A percentile compares a stretch with the other conserved stretches of the same genome.
These are phyloP conservation scores for Tetragnatha versicolor DNA, from an alignment of 1,140 invertebrate species.

Conservation along the genomic window DNA sequence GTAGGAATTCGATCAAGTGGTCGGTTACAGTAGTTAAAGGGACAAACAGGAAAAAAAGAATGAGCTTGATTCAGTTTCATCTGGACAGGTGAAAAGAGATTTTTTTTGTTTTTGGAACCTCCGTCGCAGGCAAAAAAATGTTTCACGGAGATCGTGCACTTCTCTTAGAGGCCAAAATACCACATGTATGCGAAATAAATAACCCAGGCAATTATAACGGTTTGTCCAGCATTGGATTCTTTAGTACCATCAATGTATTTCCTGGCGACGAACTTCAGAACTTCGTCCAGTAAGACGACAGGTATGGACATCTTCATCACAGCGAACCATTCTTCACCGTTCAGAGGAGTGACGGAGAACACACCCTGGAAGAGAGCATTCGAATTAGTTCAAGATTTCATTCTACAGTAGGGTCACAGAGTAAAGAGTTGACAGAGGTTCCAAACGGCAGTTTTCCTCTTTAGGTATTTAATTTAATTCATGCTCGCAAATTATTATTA, in stretches of 20 bases:
- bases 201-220: slow-evolving; percentile 59
- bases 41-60: no score
- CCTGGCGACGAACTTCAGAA: slow-evolving; percentile 97
- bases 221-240: slow-evolving; percentile 55
- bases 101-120: background rate
- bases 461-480: no score
- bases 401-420: no score
- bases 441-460: no score
- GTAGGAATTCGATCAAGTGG: no score
- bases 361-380: slow-evolving; percentile 90
- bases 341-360: slow-evolving; percentile 99
- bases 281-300: slow-evolving; percentile 98
- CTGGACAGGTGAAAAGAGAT: background rate
- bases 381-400: no score
- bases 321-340: slow-evolving; percentile 93
- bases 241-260: slow-evolving; percentile 88
- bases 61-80: no score
- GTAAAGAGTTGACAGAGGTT: no score
- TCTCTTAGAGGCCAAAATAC: slow-evolving; percentile 58
- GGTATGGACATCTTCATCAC: slow-evolving; percentile 99
- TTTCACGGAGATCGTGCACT: slow-evolving; percentile 19
- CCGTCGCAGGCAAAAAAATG: slow-evolving; percentile 29
- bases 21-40: no score
- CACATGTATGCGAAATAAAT: slow-evolving; percentile 59
- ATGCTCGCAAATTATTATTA: no score